Evolutionary conservation across 2,888 invertebrate species (phyloP), one percentile per base, ranked within the genome.

Genomic region (Cecidostiba fungosa): DNA sequence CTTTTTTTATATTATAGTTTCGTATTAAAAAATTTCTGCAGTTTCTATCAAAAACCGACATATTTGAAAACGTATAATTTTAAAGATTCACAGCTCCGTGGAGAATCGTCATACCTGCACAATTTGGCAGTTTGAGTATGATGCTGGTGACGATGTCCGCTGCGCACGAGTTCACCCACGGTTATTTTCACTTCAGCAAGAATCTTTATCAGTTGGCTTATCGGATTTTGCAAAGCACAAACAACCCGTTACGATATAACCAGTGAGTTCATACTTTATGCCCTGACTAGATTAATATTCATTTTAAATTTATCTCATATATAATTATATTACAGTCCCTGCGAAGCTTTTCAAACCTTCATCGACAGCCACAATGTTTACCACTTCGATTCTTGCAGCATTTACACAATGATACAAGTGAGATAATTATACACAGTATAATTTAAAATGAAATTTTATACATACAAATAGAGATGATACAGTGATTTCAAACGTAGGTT

Each of bases 101-200:
- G 91, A 90, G 89, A 81, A 89, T 92, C 47, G 88, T 92, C 12
- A 23, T 90, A 6, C 90, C 91, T 4, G 90, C 91, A 14, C 59
- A 91, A 16, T 14, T 89, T 19, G 91, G 90, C 74, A 90, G 91
- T 81, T 83, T 90, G 19, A 54, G 89, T 32, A 89, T 92, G 72
- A 50, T 89, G 16, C 85, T 89, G 32, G 10, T 91, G 26, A 88
- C 87, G 8, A 82, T 87, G 47, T 76, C 79, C 5, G 77, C 87
- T 10, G 84, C 88, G 0, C 36, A 85, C n/a, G 79, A 88, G 43
- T 85, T 90, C 26, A 82, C 85, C 72, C 23, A 82, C 19, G 92
- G 92, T 81, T 89, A 88, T 77, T 16, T 79, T 5, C 76, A 69
- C n/a, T 90, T 91, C 73, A 85, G 50, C 12, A 54, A 47, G 3